Conservation (phyloP, 2,797 vertebrate species). For the Phylloscopus collybita region DNA sequence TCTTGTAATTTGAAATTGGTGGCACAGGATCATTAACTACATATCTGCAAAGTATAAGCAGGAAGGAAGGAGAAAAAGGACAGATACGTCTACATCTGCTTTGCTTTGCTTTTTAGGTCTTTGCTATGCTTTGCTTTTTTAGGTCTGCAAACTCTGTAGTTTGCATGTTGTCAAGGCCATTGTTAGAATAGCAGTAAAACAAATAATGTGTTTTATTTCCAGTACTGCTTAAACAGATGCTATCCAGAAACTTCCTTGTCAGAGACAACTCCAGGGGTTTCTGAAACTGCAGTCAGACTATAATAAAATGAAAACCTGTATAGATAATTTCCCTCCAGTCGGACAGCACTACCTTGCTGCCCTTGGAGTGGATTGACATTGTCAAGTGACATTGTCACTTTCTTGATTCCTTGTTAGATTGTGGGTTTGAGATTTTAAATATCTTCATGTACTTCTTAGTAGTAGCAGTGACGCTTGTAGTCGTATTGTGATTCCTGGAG, state of each 20-base stretch:
- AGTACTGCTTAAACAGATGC: neutral
- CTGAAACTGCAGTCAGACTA: neutral
- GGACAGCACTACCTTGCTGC: neutral
- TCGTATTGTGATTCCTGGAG: neutral
- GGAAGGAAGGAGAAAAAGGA: neutral
- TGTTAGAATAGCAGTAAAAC: neutral
- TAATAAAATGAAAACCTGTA: neutral
- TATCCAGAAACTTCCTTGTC: neutral
- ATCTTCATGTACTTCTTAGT: neutral
- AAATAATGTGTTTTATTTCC: neutral
- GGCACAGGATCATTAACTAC: neutral
- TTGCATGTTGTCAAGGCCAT: neutral
- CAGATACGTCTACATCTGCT: neutral
- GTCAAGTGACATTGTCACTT: neutral
- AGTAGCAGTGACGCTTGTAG: neutral
- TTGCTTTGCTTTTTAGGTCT: neutral
- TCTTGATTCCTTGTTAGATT: neutral
- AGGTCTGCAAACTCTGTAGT: neutral
- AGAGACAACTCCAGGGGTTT: neutral
- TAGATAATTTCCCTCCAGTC: neutral
- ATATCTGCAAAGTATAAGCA: neutral
- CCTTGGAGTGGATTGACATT: neutral
- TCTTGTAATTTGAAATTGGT: neutral
- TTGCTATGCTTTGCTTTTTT: neutral
- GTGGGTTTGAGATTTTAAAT: neutral